These are phyloP conservation scores for Yponomeuta cagnagella DNA, from an alignment of 2,888 invertebrate species.

Conservation along the genomic window DNA sequence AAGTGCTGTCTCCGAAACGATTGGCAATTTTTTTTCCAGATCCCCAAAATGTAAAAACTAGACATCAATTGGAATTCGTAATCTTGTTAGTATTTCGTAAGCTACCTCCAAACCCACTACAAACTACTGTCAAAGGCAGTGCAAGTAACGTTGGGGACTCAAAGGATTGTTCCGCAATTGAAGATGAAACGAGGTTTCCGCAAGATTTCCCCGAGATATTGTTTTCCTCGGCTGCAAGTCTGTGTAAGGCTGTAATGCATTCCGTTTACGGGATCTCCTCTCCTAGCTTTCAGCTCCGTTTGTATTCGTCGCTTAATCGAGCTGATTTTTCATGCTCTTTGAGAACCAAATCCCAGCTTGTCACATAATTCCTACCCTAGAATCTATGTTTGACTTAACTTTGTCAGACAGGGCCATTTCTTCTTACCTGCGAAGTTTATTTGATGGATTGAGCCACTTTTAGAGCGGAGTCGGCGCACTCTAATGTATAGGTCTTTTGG, in stretches of 20 bases:
- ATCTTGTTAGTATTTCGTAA: conserved; percentile 2
- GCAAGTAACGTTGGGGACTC: conserved; percentile 15
- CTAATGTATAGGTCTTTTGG: not conserved
- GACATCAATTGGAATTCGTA: not conserved
- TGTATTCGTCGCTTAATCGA: conserved; percentile 9
- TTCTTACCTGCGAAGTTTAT: conserved; percentile 25
- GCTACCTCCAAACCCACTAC: not conserved
- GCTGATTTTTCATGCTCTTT: conserved; percentile 14
- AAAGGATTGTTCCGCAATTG: conserved; percentile 49
- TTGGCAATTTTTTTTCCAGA: conserved; percentile 32
- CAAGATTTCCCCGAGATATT: conserved; percentile 25
- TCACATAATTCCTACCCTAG: not conserved
- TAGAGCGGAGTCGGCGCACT: conserved; percentile 33
- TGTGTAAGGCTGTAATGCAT: conserved; percentile 14
- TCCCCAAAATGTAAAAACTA: conserved; percentile 9
- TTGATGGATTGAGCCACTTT: conserved; percentile 73
- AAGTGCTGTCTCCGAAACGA: conserved; percentile 32
- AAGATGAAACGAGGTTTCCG: conserved; percentile 29
- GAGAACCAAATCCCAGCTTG: not conserved
- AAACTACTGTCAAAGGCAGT: not conserved
- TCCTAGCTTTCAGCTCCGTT: not conserved
- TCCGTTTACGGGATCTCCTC: conserved; percentile 12
- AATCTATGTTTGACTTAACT: conserved; percentile 8
- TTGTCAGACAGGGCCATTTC: not conserved
- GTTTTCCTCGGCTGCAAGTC: not conserved